phyloP scores from a whole-genome alignment of 1,140 invertebrate genomes.

The Scaptomyza pallida region DNA sequence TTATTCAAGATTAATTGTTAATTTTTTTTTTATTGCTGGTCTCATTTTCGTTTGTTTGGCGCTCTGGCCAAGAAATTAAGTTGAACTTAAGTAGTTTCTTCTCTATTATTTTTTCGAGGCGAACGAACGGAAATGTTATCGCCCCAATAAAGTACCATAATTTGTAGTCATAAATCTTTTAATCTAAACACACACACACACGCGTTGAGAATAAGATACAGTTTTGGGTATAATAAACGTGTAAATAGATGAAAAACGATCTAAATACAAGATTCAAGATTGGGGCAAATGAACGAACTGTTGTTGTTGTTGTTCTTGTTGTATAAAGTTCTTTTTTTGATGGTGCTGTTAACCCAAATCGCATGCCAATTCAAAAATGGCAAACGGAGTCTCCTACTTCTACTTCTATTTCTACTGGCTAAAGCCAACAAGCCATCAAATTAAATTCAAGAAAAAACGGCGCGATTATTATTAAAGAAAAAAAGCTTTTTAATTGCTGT shows the following conservation, averaged over 20 bases:
- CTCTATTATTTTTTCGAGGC: slow-evolving; percentile 1
- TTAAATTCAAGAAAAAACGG: slow-evolving; percentile 79
- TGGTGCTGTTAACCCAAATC: slow-evolving; percentile 27
- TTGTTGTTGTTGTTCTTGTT: too few species aligned
- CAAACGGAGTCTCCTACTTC: slow-evolving; percentile 5
- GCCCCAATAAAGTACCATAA: slow-evolving; percentile 76
- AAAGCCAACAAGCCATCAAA: slow-evolving; percentile 65
- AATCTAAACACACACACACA: slow-evolving; percentile 80
- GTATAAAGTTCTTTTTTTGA: too few species aligned
- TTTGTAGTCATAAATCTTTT: slow-evolving; percentile 82
- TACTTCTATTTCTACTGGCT: too few species aligned
- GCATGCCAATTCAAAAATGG: slow-evolving; percentile 59
- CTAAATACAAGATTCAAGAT: not conserved
- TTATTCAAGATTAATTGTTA: slow-evolving; percentile 79
- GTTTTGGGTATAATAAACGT: slow-evolving; percentile 56
- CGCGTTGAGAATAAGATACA: slow-evolving; percentile 80
- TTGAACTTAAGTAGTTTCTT: slow-evolving; percentile 74
- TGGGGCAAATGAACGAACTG: not conserved
- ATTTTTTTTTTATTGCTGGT: slow-evolving; percentile 73
- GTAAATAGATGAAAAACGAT: slow-evolving; percentile 15
- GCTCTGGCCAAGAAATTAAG: slow-evolving; percentile 63
- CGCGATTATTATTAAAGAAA: slow-evolving; percentile 71
- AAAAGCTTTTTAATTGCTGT: slow-evolving; percentile 76
- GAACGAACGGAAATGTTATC: slow-evolving; percentile 77
- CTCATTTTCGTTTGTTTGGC: slow-evolving; percentile 62